phyloP scores from a whole-genome alignment of 2,888 invertebrate genomes.

The Fragum sueziense region DNA sequence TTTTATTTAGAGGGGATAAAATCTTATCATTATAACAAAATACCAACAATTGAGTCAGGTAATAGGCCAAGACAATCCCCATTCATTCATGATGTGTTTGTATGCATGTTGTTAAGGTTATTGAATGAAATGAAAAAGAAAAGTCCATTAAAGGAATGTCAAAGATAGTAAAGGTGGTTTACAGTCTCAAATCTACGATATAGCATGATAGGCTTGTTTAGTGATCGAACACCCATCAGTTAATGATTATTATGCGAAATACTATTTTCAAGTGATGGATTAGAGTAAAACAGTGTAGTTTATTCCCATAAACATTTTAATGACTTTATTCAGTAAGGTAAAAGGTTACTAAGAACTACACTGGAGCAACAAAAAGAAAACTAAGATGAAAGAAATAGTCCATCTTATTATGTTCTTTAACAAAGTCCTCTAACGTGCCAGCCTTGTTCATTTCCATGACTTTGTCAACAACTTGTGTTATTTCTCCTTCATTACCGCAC shows the following conservation, averaged over 20 bases:
- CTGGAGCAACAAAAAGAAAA: neutral
- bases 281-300: no score
- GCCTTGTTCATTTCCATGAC: constrained; percentile 12
- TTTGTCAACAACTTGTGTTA: constrained; percentile 9
- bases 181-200: no score
- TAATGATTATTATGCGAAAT: no score
- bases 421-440: constrained; percentile 28
- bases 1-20: neutral
- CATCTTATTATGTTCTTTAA: constrained; percentile 11
- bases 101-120: no score
- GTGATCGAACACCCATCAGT: no score
- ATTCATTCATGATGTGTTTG: neutral
- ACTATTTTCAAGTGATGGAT: no score
- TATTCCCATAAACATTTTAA: no score
- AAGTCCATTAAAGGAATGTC: no score
- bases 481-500: constrained; percentile 12
- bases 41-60: neutral
- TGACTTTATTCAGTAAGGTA: no score
- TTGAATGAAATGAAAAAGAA: no score
- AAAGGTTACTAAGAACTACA: neutral
- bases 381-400: constrained; percentile 3
- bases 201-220: no score
- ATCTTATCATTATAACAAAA: neutral
- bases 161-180: no score
- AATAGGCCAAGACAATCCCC: neutral